Evolutionary conservation across 1,140 invertebrate species (phyloP), one percentile per base, ranked within the genome.

Genomic region (Laupala kohalensis): DNA sequence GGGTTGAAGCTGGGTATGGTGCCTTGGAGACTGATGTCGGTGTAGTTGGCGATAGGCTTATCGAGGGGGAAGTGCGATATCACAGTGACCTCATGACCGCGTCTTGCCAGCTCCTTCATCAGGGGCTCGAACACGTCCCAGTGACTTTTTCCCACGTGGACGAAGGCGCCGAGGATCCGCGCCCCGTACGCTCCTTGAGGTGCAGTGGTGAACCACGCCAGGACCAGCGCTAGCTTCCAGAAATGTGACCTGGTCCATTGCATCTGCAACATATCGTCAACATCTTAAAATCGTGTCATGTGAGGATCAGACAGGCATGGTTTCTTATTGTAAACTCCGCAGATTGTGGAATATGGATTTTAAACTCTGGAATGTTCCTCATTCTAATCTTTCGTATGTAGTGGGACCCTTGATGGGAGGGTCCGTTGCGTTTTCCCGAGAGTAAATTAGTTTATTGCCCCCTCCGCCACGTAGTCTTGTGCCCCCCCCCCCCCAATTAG

Each of bases 81-180:
- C 0, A 88, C 76, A 2, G 86, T 85, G 4, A 88, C 80, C 29
- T 86, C 78, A 73, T 89, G 87, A 6, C 86, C 86, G 29, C 78
- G 80, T 15, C 71, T 75, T 0, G 83, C 86, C 25, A 89, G 70
- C 13, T 80, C 85, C 72, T 83, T 83, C 75, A 85, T 81, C 67
- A 88, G 70, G 0, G 79, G 77, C 4, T 84, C 82, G 26, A 85
- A 84, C 69, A 86, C 80, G 67, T 84, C 80, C 69, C 82, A 85
- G 74, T 88, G 87, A 66, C 87, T 88, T 74, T 81, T 83, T 0
- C 78, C 82, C 0, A 78, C 77, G 4, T 83, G 78, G 0, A 82
- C 81, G 68, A 86, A 81, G 2, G 87, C 69, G 9, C 81, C 79
- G 4, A 77, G 64, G 70, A 80, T 78, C 13, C 64, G 62, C 25